Evolutionary conservation across 1,140 invertebrate genomes (phyloP).

Genomic region (Drosophila ananassae): DNA sequence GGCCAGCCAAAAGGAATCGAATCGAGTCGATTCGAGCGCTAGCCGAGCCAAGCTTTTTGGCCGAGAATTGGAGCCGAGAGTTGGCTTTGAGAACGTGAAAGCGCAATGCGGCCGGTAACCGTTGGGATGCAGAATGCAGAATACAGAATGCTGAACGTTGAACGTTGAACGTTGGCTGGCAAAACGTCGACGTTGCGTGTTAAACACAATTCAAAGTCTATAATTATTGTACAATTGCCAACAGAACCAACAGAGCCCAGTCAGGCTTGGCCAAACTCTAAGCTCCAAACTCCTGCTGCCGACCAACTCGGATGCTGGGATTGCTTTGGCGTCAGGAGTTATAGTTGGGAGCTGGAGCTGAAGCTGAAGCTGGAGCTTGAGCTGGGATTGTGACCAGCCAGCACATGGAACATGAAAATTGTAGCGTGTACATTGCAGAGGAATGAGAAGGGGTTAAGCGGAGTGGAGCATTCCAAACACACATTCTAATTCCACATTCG

Average conservation of each 20-base stretch:
- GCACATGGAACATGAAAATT: conserved; percentile 78
- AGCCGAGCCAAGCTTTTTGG: conserved; percentile 18
- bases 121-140: conserved; percentile 35
- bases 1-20: conserved; percentile 33
- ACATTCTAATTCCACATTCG: conserved; percentile 79
- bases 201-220: conserved; percentile 84
- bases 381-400: conserved; percentile 45
- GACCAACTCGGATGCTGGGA: conserved; percentile 23
- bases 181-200: conserved; percentile 78
- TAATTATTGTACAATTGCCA: conserved; percentile 83
- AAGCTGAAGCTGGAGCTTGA: conserved; percentile 15
- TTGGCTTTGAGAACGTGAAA: conserved; percentile 62
- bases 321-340: conserved; percentile 10
- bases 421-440: conserved; percentile 65
- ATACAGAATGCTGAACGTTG: conserved; percentile 7
- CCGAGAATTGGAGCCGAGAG: conserved; percentile 4
- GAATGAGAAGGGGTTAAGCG: conserved; percentile 8
- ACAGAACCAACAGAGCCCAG: conserved; percentile 64
- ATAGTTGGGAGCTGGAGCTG: conserved; percentile 5
- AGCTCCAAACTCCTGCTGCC: conserved; percentile 23
- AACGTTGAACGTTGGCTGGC: conserved; percentile 34
- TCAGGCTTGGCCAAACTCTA: conserved; percentile 30
- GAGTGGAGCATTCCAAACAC: conserved; percentile 74
- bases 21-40: not conserved
- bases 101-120: conserved; percentile 51